Conservation (phyloP, 1,140 invertebrate species). For the Platorchestia sp. region DNA sequence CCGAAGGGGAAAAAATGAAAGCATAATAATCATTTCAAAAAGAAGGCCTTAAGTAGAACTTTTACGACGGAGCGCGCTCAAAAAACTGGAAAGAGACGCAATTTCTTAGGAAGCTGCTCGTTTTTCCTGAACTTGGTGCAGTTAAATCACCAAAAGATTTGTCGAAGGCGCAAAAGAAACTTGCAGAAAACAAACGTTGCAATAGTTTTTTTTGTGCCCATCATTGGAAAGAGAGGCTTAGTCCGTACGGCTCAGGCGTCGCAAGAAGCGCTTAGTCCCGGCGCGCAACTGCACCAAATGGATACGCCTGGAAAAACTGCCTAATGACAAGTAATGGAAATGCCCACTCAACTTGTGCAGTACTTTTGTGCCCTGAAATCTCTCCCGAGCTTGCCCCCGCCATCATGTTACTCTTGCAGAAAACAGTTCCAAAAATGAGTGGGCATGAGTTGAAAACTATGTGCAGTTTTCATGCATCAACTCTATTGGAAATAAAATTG, state of each 20-base stretch:
- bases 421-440: not conserved
- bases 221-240: slow-evolving; percentile 7
- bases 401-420: not conserved
- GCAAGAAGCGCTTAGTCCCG: not conserved
- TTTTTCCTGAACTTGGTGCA: slow-evolving; percentile 13
- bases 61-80: not conserved
- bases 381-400: not conserved
- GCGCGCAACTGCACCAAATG: not conserved
- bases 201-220: slow-evolving; percentile 15
- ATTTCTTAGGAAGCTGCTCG: slow-evolving; percentile 4
- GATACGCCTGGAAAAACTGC: not conserved
- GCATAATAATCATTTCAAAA: not conserved
- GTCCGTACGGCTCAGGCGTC: not conserved
- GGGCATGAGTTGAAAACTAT: no score
- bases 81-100: not conserved
- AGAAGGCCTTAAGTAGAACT: not conserved
- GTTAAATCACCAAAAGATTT: slow-evolving; percentile 42
- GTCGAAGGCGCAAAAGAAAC: slow-evolving; percentile 1
- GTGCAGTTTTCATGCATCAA: no score
- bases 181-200: not conserved
- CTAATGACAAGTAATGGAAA: slow-evolving; percentile 1
- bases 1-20: not conserved
- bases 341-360: not conserved
- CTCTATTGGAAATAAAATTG: no score
- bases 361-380: not conserved